phyloP scores from a whole-genome alignment of 2,888 invertebrate species.

The Epinotia ramella region DNA sequence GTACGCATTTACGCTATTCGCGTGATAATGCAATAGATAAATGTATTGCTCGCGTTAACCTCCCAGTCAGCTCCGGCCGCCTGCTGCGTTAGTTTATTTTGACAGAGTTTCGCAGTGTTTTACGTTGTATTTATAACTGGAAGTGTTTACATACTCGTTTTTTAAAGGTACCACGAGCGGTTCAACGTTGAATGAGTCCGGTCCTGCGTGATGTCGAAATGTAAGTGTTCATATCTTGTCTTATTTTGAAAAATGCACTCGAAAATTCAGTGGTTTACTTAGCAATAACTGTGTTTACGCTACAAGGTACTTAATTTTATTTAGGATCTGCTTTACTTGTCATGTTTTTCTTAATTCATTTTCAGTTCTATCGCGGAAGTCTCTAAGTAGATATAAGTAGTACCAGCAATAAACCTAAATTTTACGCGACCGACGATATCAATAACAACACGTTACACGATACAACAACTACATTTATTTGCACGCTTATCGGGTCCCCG shows the following conservation, averaged over 20 bases:
- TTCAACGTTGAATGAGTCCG: conserved; percentile 50
- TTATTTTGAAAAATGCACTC: not conserved
- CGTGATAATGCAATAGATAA: conserved; percentile 39
- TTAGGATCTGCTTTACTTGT: too few relatives aligned
- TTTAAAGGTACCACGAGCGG: conserved; percentile 54
- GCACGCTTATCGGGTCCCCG: too few relatives aligned
- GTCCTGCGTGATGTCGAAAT: conserved; percentile 57
- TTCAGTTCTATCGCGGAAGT: too few relatives aligned
- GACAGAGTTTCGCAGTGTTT: conserved; percentile 25
- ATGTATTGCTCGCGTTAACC: conserved; percentile 30
- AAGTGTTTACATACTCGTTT: conserved; percentile 44
- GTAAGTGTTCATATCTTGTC: conserved; percentile 53
- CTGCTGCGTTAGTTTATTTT: conserved; percentile 30
- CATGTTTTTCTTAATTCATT: not conserved
- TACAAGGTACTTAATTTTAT: too few relatives aligned
- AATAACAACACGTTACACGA: too few relatives aligned
- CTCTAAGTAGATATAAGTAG: too few relatives aligned
- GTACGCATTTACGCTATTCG: conserved; percentile 32
- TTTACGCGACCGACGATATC: too few relatives aligned
- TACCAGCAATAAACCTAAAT: not conserved
- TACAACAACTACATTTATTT: too few relatives aligned
- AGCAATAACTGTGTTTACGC: not conserved
- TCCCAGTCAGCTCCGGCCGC: conserved; percentile 26
- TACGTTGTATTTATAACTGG: conserved; percentile 32
- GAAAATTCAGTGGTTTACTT: not conserved